phyloP scores from a whole-genome alignment of 2,888 invertebrate genomes.

The Plebejus anna region DNA sequence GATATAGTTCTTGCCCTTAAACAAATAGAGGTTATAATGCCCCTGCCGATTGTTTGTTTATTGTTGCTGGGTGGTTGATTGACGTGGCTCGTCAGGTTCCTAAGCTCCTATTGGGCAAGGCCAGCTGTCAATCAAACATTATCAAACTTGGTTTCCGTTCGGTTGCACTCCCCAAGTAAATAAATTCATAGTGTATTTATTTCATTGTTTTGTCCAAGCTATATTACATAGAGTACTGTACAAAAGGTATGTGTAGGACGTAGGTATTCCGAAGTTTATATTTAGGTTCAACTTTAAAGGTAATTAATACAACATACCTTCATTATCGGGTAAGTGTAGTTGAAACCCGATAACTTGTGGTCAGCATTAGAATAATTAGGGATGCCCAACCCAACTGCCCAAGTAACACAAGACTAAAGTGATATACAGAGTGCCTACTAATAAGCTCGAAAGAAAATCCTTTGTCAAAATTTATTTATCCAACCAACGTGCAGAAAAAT shows the following conservation, averaged over 20 bases:
- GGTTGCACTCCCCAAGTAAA: conserved; percentile 16
- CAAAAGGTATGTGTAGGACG: background rate
- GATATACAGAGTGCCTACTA: conserved; percentile 11
- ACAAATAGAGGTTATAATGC: conserved; percentile 52
- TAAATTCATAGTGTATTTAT: conserved; percentile 4
- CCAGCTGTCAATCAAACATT: conserved; percentile 88
- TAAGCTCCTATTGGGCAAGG: conserved; percentile 87
- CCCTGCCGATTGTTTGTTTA: conserved; percentile 46
- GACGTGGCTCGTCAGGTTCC: conserved; percentile 89
- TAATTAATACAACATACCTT: conserved; percentile 36
- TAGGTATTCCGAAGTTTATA: conserved; percentile 7
- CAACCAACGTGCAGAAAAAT: no score
- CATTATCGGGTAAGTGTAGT: conserved; percentile 65
- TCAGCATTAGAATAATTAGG: conserved; percentile 57
- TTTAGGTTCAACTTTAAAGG: background rate
- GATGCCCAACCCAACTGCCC: conserved; percentile 34
- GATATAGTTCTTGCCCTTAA: conserved; percentile 43
- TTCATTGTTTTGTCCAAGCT: background rate
- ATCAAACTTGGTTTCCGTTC: conserved; percentile 53
- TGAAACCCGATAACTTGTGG: conserved; percentile 71
- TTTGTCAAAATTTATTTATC: background rate
- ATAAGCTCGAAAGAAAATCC: background rate
- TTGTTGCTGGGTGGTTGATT: conserved; percentile 78
- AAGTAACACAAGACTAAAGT: conserved; percentile 46
- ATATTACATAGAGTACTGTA: background rate